Percentiles rank a stretch among this genome's conserved stretches.
These are phyloP conservation scores for Carterocephalus palaemon DNA, from an alignment of 2,888 invertebrate genomes.

Conservation along the genomic window DNA sequence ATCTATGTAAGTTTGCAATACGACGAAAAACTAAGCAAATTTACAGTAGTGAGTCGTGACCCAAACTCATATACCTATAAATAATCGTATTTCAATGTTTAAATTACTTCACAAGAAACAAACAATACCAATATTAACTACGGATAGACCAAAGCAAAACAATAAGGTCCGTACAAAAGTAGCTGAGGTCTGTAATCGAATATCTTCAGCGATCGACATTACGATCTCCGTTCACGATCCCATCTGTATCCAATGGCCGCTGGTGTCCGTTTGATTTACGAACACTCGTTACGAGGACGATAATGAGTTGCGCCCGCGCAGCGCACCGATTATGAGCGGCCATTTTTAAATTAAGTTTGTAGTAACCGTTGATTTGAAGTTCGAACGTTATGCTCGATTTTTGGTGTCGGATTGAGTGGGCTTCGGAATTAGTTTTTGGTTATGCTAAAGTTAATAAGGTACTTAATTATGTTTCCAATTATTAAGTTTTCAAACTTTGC, in stretches of 20 bases:
- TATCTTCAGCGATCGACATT: conserved; percentile 38
- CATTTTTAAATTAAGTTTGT: conserved; percentile 69
- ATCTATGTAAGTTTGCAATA: no score
- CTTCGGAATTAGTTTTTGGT: conserved; percentile 11
- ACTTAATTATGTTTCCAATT: conserved; percentile 10
- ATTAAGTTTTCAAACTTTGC: not conserved
- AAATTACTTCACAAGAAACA: no score
- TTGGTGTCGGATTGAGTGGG: conserved; percentile 13
- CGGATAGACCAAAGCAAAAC: conserved; percentile 15
- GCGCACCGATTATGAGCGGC: conserved; percentile 52
- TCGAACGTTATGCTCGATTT: conserved; percentile 25
- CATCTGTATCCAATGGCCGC: conserved; percentile 53
- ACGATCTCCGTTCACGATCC: conserved; percentile 57
- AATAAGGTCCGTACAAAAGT: conserved; percentile 22
- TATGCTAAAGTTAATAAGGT: conserved; percentile 23
- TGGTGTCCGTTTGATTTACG: conserved; percentile 72
- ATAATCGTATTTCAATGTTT: no score
- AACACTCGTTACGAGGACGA: conserved; percentile 62
- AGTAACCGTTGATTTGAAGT: conserved; percentile 44
- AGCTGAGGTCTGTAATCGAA: conserved; percentile 32
- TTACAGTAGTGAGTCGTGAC: no score
- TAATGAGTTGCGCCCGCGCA: conserved; percentile 70
- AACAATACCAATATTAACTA: no score
- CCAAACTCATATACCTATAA: no score
- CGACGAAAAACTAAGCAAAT: no score